Evolutionary conservation across 2,113 vertebrate genomes (phyloP).

Genomic region (Ameiurus melas): DNA sequence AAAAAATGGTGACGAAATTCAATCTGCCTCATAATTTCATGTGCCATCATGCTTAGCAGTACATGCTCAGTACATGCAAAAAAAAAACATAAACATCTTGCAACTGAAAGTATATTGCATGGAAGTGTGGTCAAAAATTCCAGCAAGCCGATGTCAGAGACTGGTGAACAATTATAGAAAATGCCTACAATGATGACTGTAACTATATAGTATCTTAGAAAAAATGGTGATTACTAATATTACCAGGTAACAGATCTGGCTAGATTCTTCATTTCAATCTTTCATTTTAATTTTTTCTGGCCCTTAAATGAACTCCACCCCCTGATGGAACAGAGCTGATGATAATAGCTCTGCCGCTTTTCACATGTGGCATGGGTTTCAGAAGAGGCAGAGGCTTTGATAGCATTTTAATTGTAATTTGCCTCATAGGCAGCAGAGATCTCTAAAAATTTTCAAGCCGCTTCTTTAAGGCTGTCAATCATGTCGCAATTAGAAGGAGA

Average conservation of each 20-base stretch:
- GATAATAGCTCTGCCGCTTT: neutral
- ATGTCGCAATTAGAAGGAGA: neutral
- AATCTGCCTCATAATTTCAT: neutral
- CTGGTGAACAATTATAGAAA: too few relatives aligned
- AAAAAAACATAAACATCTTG: too few relatives aligned
- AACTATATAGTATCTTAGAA: neutral
- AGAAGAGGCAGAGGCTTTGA: neutral
- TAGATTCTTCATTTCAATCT: neutral
- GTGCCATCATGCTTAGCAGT: neutral
- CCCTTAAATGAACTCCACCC: neutral
- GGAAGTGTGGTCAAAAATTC: too few relatives aligned
- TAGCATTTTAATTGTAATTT: constrained; percentile 1
- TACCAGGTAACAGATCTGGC: neutral
- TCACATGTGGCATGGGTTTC: too few relatives aligned
- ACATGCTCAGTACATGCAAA: too few relatives aligned
- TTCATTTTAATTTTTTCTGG: neutral
- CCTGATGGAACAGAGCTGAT: neutral
- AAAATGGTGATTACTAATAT: neutral
- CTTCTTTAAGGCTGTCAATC: constrained; percentile 15
- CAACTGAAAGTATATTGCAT: too few relatives aligned
- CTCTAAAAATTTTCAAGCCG: neutral
- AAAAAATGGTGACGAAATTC: neutral
- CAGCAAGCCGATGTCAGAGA: too few relatives aligned
- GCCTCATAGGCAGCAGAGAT: neutral
- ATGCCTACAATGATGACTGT: too few relatives aligned